phyloP scores from a whole-genome alignment of 1,140 invertebrate species.

The Aricia agestis region DNA sequence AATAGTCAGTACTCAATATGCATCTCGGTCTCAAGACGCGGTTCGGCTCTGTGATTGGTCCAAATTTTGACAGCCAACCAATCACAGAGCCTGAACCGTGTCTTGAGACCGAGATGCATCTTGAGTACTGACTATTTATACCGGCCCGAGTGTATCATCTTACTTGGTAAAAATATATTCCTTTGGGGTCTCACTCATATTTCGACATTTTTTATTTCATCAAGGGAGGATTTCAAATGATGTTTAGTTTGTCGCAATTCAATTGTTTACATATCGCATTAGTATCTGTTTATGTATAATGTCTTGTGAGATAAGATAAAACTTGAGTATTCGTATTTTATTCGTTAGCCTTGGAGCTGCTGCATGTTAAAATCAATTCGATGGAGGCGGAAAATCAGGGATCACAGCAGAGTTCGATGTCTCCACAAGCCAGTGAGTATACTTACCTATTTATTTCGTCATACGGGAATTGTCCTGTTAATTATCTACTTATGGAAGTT shows the following conservation, averaged over 20 bases:
- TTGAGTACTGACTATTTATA: no score
- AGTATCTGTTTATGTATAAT: background rate
- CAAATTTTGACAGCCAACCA: no score
- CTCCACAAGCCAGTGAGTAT: constrained; percentile 63
- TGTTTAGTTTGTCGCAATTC: background rate
- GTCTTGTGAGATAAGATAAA: constrained; percentile 6
- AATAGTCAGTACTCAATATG: no score
- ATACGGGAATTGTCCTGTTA: background rate
- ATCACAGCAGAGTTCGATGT: constrained; percentile 57
- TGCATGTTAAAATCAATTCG: constrained; percentile 51
- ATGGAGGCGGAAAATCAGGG: constrained; percentile 55
- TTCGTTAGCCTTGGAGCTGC: constrained; percentile 54
- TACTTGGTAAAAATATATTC: no score
- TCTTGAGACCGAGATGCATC: no score
- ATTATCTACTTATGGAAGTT: background rate
- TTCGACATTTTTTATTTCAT: no score
- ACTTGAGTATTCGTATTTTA: constrained; percentile 13
- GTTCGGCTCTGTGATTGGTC: no score
- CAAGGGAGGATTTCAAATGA: no score
- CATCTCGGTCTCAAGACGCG: no score
- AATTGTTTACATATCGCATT: background rate
- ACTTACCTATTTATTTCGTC: background rate
- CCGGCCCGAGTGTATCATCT: no score
- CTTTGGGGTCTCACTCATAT: no score
- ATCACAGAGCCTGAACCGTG: no score